Evolutionary conservation across 23 tunicate genomes (phyloP).

Genomic region (Pegea sp.): DNA sequence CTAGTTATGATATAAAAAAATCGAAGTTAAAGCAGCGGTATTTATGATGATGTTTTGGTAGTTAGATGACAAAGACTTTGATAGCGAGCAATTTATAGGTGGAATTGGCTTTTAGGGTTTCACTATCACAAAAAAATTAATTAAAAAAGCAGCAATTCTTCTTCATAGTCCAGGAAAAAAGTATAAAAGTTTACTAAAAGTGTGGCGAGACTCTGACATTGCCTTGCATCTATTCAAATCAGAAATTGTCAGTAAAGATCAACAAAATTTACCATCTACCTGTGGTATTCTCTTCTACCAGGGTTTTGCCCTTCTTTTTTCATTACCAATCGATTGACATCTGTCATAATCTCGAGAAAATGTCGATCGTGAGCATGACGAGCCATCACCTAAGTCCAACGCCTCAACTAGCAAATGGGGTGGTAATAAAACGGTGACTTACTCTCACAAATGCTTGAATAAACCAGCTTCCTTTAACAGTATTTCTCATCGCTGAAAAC

Average conservation of each 20-base stretch:
- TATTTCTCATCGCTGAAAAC: conserved; percentile 86
- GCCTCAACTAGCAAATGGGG: too few species aligned
- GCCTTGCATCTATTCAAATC: conserved; percentile 50
- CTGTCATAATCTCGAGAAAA: conserved; percentile 67
- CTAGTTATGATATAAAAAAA: too few species aligned
- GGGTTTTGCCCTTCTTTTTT: conserved; percentile 62
- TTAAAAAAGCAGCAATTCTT: too few species aligned
- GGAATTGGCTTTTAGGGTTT: too few species aligned
- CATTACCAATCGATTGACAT: conserved; percentile 50
- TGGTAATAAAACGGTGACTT: neutral
- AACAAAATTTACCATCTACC: conserved; percentile 5
- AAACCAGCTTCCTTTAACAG: conserved; percentile 75
- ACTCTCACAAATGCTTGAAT: conserved; percentile 79
- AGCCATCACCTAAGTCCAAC: conserved; percentile 67
- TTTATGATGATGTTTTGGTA: too few species aligned
- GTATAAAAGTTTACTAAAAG: conserved; percentile 73
- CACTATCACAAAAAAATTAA: too few species aligned
- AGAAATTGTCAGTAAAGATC: neutral
- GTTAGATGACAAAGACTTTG: too few species aligned
- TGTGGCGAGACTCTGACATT: conserved; percentile 75
- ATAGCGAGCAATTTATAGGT: too few species aligned
- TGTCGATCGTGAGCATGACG: conserved; percentile 58
- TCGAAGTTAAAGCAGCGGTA: too few species aligned
- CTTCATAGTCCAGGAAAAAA: conserved; percentile 49
- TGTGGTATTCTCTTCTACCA: conserved; percentile 14